Evolutionary conservation across 2,888 invertebrate species (phyloP), one percentile per base, ranked within the genome.

Genomic region (Cosmorhoe ocellata): DNA sequence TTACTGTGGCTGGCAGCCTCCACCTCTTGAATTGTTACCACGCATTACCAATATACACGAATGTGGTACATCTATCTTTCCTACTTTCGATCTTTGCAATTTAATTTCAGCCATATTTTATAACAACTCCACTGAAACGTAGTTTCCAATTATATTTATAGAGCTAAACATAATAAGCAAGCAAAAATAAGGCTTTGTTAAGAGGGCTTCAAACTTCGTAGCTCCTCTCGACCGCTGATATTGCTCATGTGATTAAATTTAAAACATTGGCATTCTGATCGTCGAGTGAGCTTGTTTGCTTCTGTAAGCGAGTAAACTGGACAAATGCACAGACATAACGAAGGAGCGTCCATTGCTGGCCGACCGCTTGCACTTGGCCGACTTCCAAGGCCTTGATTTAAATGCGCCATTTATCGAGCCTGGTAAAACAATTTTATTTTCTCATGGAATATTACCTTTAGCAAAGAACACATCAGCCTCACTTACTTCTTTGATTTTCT

Each of bases 241-340:
- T 51, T 63, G 60, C 59, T 46, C 52, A 61, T 60, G 56, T 58
- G 61, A 61, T 69, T 63, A 64, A 66, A 69, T 69, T 72, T 66
- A 66, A 69, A 70, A 70, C 55, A 67, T 77, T 79, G 69, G 64
- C 67, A 86, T 86, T 85, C 83, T 59, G 68, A 69, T 71, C 80
- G 79, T 76, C 74, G 64, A 76, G 69, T 71, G 71, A 73, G 78
- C 73, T 80, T 81, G 83, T 85, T 85, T 86, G 83, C 75, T 75
- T 68, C 69, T 80, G 79, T 81, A 80, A 82, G 76, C 79, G 80
- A 84, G 81, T 80, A 76, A 74, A 80, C 79, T 81, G 81, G 79
- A 80, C 81, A 81, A 82, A 81, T 78, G 73, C 74, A 71, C 75
- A 74, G 77, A 76, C 76, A 72, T 77, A 82, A 79, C 76, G 79